Base-by-base conservation (phyloP, 1,140 invertebrate genomes). In the Maconellicoccus hirsutus region DNA sequence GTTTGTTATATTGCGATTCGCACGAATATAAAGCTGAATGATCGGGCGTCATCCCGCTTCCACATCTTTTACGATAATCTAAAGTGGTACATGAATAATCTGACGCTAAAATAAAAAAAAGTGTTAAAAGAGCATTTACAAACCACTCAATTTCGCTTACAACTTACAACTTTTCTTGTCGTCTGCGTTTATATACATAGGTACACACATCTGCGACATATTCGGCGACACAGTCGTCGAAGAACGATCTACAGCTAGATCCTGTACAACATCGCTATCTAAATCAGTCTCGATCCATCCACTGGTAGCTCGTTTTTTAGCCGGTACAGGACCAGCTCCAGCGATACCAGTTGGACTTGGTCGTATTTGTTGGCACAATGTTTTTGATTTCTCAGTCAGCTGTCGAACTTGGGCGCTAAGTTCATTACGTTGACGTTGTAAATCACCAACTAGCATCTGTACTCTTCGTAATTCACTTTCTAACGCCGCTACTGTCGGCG, bases 261-360 rank as follows among this genome's bases (percentile, higher is more conserved):
- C 72, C 22, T 84, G 78, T 0, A 85, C 87, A 70, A 85, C 82
- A 72, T 89, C 87, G 0, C 88, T 87, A 77, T 95, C 93, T 29
- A 96, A 78, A 80, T 96, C 93, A 0, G 92, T 95, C 79, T 95
- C 92, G n/a, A 90, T 81, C 89, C 93, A 95, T 12, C 86, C 84
- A 25, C 81, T 76, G 72, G 70, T 77, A 75, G 29, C 74, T 69
- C 73, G 74, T 71, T 75, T 75, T 69, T 75, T 77, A 7, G 77
- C 73, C 22, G 78, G 76, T 19, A 80, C 74, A 39, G 80, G 74
- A n/a, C 76, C 77, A 52, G 77, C 59, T 79, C 78, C 77, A 73
- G 76, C 73, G 39, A 78, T 77, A 52, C 80, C 80, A 14, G 81
- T 75, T n/a, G 78, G 77, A 59, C 81, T 79, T 1, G 83, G 80